phyloP scores from a whole-genome alignment of 1,140 invertebrate genomes.

The Scylla paramamosain region DNA sequence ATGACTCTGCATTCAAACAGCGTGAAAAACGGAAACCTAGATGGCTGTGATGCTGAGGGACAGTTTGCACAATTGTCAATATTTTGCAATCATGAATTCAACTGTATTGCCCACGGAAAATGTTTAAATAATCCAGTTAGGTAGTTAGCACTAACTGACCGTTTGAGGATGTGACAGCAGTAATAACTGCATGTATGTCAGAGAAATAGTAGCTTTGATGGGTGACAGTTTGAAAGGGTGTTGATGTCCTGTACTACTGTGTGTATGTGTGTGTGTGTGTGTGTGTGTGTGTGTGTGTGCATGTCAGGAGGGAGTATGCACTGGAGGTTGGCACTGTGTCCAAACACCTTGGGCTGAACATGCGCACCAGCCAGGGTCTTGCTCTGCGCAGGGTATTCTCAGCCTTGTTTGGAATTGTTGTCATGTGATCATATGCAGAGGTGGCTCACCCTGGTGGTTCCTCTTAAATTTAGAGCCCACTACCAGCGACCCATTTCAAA shows the following conservation, averaged over 20 bases:
- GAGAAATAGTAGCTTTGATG: too few species aligned
- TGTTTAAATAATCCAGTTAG: too few species aligned
- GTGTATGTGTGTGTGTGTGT: neutral
- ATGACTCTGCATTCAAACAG: neutral
- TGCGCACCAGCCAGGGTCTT: slow-evolving; percentile 49
- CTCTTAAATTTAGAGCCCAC: slow-evolving; percentile 26
- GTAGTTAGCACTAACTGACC: too few species aligned
- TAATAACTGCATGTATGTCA: too few species aligned
- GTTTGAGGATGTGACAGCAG: too few species aligned
- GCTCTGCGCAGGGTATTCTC: slow-evolving; percentile 66
- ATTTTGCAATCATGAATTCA: neutral
- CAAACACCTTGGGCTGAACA: slow-evolving; percentile 22
- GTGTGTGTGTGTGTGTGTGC: neutral
- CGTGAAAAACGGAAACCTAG: neutral
- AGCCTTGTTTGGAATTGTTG: slow-evolving; percentile 64
- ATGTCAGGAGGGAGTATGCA: neutral
- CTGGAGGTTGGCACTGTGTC: slow-evolving; percentile 11
- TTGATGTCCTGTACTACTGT: too few species aligned
- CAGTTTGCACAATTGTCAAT: neutral
- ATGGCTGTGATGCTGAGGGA: neutral
- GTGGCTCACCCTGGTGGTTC: neutral
- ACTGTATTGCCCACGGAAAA: neutral
- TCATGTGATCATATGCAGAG: slow-evolving; percentile 64
- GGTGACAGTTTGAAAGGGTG: too few species aligned
- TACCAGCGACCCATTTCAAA: neutral